Percentiles rank a stretch among this genome's conserved stretches.
Evolutionary conservation across 2,797 vertebrate species (phyloP).

Genomic region (Leucoraja ocellata): DNA sequence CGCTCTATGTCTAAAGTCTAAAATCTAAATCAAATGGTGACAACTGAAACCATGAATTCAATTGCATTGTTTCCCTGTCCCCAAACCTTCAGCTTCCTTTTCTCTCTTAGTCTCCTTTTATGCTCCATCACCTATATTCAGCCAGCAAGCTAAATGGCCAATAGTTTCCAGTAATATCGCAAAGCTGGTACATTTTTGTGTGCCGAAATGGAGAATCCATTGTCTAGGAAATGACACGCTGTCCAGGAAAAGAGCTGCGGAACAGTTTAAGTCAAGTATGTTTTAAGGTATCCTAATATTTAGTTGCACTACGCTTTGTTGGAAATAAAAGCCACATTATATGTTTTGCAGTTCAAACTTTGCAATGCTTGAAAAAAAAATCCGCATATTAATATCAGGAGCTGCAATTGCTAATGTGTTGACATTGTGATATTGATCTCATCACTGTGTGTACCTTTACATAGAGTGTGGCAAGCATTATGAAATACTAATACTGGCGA

Average conservation of each 20-base stretch:
- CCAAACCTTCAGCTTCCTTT: not conserved
- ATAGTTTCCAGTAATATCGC: not conserved
- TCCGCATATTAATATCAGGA: not conserved
- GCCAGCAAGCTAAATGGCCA: not conserved
- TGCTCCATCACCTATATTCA: not conserved
- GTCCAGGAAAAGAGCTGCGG: not conserved
- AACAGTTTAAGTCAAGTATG: not conserved
- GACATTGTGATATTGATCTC: conserved; percentile 8
- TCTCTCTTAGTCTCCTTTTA: not conserved
- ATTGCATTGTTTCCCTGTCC: too few species aligned
- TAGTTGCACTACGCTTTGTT: too few species aligned
- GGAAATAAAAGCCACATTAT: not conserved
- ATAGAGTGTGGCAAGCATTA: not conserved
- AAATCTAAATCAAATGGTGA: not conserved
- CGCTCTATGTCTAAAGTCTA: too few species aligned
- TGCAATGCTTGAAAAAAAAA: not conserved
- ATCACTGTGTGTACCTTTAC: not conserved
- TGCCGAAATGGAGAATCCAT: not conserved
- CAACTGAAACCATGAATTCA: not conserved
- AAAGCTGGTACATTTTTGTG: not conserved
- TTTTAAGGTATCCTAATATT: not conserved
- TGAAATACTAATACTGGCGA: not conserved
- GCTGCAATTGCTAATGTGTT: not conserved
- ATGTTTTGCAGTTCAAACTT: not conserved
- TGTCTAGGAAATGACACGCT: not conserved